phyloP scores from a whole-genome alignment of 2,797 vertebrate genomes.

The Cyprinodon diabolis region DNA sequence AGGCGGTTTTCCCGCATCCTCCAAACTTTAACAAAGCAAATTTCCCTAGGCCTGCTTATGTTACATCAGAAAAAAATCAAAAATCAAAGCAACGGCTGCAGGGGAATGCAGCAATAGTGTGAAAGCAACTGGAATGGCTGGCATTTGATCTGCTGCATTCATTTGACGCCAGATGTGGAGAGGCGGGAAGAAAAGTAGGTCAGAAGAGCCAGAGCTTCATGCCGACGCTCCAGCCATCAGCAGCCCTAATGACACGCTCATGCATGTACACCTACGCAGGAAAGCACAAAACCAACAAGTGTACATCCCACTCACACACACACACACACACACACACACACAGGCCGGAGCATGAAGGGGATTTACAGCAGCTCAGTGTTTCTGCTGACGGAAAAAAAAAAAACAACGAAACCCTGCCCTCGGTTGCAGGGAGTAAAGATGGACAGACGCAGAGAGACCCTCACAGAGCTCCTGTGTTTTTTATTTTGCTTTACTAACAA shows the following conservation, averaged over 20 bases:
- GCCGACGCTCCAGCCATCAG: conserved; percentile 50
- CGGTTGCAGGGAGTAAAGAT: conserved; percentile 45
- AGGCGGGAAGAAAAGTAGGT: conserved; percentile 79
- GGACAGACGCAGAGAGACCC: conserved; percentile 3
- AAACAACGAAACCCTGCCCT: conserved; percentile 42
- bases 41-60: conserved; percentile 33
- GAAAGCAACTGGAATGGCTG: conserved; percentile 68
- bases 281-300: conserved; percentile 29
- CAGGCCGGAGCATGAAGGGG: conserved; percentile 24
- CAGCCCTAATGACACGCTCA: conserved; percentile 54
- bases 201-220: conserved; percentile 68
- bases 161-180: conserved; percentile 72
- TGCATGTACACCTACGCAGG: conserved; percentile 38
- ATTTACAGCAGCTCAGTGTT: conserved; percentile 67
- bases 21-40: conserved; percentile 30
- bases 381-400: conserved; percentile 58
- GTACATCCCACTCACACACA: conserved; percentile 27
- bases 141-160: conserved; percentile 69
- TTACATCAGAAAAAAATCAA: conserved; percentile 44
- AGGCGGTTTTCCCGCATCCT: conserved; percentile 22
- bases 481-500: neutral
- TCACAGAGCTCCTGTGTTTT: neutral
- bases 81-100: conserved; percentile 32
- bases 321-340: conserved; percentile 25
- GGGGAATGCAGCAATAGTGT: conserved; percentile 56